A percentile compares a stretch with the other conserved stretches of the same genome.
phyloP scores from a whole-genome alignment of 2,113 vertebrate genomes.

The Tapirus terrestris region DNA sequence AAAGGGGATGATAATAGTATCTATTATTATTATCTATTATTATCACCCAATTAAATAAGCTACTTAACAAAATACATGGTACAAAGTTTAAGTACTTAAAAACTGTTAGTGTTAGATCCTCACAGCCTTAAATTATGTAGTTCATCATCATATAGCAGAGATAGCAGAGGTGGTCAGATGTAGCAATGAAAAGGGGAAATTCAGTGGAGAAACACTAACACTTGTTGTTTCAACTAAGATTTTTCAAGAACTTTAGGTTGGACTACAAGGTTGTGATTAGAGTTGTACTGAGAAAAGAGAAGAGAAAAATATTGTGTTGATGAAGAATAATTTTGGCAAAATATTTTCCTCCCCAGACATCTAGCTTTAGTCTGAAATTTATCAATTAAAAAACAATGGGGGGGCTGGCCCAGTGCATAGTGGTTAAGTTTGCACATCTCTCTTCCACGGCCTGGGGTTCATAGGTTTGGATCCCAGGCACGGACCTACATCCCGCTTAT shows the following conservation, averaged over 20 bases:
- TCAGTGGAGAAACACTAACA: not conserved
- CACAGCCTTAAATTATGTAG: not conserved
- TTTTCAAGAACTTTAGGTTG: not conserved
- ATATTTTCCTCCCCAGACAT: not conserved
- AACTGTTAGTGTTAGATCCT: not conserved
- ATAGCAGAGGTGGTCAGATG: not conserved
- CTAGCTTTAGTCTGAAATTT: not conserved
- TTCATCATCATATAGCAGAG: not conserved
- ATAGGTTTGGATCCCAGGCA: no score
- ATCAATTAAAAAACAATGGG: not conserved
- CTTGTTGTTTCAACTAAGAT: not conserved
- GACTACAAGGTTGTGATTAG: not conserved
- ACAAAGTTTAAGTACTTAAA: not conserved
- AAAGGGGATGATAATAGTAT: not conserved
- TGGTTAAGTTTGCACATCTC: no score
- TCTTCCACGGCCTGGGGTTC: no score
- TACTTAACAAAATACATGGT: not conserved
- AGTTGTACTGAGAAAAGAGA: not conserved
- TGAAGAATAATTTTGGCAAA: slow-evolving; percentile 19
- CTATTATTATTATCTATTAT: not conserved
- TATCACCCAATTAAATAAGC: not conserved
- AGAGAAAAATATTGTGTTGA: not conserved
- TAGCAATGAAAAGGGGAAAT: not conserved
- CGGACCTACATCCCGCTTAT: no score
- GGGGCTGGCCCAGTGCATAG: no score